These are phyloP conservation scores for Epistrophe eligans DNA, from an alignment of 2,888 invertebrate species.

Conservation along the genomic window DNA sequence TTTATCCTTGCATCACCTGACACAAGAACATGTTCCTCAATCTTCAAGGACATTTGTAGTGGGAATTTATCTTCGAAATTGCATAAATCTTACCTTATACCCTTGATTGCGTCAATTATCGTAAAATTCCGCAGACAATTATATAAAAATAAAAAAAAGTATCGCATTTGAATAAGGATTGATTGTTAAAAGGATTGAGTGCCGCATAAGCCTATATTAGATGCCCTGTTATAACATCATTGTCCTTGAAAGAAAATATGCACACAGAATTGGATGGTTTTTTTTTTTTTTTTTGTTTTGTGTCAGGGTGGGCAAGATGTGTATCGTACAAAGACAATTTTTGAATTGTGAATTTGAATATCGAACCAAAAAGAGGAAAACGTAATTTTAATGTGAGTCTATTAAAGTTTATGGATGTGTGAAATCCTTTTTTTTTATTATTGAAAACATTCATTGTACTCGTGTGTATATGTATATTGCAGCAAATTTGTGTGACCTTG, in stretches of 20 bases:
- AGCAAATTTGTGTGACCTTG: constrained; percentile 48
- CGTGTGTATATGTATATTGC: no score
- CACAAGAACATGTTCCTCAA: background rate
- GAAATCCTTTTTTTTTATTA: constrained; percentile 61
- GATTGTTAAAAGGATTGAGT: constrained; percentile 67
- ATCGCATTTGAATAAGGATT: constrained; percentile 30
- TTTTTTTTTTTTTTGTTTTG: background rate
- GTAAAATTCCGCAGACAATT: constrained; percentile 64
- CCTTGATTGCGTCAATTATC: constrained; percentile 52
- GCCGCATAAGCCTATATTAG: background rate
- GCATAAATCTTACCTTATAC: constrained; percentile 28
- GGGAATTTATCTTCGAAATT: constrained; percentile 34
- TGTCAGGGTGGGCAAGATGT: constrained; percentile 33
- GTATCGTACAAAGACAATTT: constrained; percentile 33
- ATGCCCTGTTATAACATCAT: constrained; percentile 33
- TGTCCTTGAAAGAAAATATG: constrained; percentile 59
- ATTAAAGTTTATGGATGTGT: constrained; percentile 74
- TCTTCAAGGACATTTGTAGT: constrained; percentile 53
- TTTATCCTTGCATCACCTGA: constrained; percentile 32
- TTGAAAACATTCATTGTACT: background rate
- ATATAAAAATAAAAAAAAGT: constrained; percentile 25
- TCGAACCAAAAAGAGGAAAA: constrained; percentile 40
- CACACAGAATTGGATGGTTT: constrained; percentile 23
- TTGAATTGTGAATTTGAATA: constrained; percentile 66
- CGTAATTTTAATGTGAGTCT: constrained; percentile 56